A percentile compares a stretch with the other conserved stretches of the same genome.
Conservation (phyloP, 2,797 vertebrate genomes). For the Bucorvus abyssinicus region DNA sequence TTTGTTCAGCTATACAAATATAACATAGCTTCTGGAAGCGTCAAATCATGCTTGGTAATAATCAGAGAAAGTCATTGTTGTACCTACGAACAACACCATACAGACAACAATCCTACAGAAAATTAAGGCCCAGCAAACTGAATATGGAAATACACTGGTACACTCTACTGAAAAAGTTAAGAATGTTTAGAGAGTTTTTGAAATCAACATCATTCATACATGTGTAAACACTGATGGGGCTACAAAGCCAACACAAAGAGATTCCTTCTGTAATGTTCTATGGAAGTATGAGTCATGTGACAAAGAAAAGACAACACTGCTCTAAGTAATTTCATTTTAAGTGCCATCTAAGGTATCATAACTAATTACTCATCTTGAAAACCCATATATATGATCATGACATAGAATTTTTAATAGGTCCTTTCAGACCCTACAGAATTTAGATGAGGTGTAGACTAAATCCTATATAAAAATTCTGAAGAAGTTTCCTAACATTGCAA, state of each 20-base stretch:
- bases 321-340: neutral
- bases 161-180: neutral
- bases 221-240: neutral
- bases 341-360: neutral
- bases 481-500: neutral
- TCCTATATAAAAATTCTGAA: neutral
- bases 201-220: neutral
- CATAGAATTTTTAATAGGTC: neutral
- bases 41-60: neutral
- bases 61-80: neutral
- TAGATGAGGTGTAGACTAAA: neutral
- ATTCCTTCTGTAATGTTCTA: neutral
- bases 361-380: neutral
- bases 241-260: neutral
- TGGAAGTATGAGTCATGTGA: neutral
- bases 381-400: neutral
- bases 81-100: neutral
- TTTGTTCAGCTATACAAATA: neutral
- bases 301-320: neutral
- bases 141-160: neutral
- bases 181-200: fast-evolving
- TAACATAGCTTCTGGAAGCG: neutral
- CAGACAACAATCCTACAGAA: neutral
- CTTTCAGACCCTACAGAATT: neutral
- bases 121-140: neutral